Base-by-base conservation (phyloP, 2,888 invertebrate genomes). In the Eumerus sabulonum region DNA sequence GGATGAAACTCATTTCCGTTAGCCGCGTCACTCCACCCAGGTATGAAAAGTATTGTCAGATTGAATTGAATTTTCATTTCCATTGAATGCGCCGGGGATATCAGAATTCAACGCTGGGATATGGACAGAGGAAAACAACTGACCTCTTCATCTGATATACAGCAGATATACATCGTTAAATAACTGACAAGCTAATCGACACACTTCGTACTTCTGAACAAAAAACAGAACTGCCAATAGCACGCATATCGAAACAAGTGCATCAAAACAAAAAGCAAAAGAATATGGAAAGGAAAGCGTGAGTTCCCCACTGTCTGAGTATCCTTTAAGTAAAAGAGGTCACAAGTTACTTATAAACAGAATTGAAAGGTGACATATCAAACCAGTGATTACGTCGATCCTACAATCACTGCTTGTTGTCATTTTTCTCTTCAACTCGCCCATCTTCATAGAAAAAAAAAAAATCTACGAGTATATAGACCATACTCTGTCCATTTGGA, bases 361-460 rank as follows among this genome's bases (percentile, higher is more conserved):
- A 73, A 77, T 77, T 68, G 73, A 63, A 47, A 63, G 73, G 62
- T 77, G 77, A 72, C 77, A 56, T 42, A 62, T 45, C 36, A 72
- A 67, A 67, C 62, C 35, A 47, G 36, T 67, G 77, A 77, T 77
- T 73, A 73, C 73, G 77, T 77, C 67, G 17, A 47, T 67, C 60
- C 27, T 35, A 59, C 47, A 17, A 56, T 35, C 60, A 18, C 16
- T 27, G 7, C 27, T 27, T 27, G 27, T 27, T 47, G 73, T 77
- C 77, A 73, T 73, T 73, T 77, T 77, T 77, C 73, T 73, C 63
- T 73, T 73, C 73, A 77, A 73, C 77, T 63, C 53, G 73, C 42
- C 77, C 50, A 68, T 73, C 77, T 73, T 63, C 73, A 77, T 48
- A 67, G 77, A 77, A 67, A 73, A 63, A 68, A n/a, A n/a, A n/a